Percentiles rank a stretch among this genome's conserved stretches.
phyloP scores from a whole-genome alignment of 92 coral and sea anemone species.

The Anthopleura xanthogrammica region DNA sequence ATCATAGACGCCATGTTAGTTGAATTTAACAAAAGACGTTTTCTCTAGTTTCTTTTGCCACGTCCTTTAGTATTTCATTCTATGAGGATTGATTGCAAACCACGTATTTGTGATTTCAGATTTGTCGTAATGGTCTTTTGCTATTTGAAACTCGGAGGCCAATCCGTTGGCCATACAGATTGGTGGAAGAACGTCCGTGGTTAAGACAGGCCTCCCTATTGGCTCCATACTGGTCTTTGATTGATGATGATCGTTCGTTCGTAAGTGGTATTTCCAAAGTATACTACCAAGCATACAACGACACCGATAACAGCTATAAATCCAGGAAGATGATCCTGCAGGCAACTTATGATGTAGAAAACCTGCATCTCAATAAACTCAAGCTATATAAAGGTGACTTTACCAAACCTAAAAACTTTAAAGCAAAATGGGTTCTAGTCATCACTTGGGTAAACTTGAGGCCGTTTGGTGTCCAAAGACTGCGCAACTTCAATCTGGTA shows the following conservation, averaged over 20 bases:
- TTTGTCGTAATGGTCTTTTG: constrained; percentile 37
- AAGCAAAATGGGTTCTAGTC: constrained; percentile 43
- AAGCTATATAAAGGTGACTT: not conserved
- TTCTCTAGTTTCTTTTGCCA: no score
- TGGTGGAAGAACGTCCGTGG: constrained; percentile 20
- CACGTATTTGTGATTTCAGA: not conserved
- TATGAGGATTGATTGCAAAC: no score
- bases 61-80: no score
- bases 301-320: not conserved
- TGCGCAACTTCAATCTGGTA: not conserved
- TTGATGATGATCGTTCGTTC: constrained; percentile 15
- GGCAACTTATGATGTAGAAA: constrained; percentile 22
- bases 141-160: constrained; percentile 4
- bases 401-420: constrained; percentile 9
- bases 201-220: constrained; percentile 9
- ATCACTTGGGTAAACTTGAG: constrained; percentile 35
- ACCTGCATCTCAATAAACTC: not conserved
- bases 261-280: constrained; percentile 18
- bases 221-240: constrained; percentile 40
- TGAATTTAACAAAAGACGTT: no score
- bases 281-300: constrained; percentile 28
- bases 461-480: not conserved
- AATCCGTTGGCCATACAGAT: constrained; percentile 27
- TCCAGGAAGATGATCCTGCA: constrained; percentile 1
- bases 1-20: no score